Percentiles rank a stretch among this genome's conserved stretches.
Conservation (phyloP, 2,113 vertebrate species). For the Hylia prasina region DNA sequence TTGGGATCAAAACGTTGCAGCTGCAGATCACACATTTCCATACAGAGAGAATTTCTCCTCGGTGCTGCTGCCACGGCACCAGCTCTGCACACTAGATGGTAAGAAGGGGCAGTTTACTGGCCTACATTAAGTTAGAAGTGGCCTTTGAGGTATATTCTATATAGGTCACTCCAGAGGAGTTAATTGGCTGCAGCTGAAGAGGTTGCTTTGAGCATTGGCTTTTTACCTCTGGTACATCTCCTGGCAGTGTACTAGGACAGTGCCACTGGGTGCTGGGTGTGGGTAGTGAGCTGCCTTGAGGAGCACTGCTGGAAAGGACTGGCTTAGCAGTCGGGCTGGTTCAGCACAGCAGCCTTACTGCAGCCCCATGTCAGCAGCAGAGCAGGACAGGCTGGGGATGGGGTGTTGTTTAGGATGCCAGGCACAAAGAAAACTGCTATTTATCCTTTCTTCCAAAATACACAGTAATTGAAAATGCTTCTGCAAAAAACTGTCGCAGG, state of each 20-base stretch:
- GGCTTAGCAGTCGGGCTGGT: neutral
- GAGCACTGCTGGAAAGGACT: neutral
- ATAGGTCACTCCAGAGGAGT: rapidly evolving
- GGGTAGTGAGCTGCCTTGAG: neutral
- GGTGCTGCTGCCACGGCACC: neutral
- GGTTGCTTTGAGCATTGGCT: neutral
- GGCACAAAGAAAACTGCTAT: neutral
- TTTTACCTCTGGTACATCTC: neutral
- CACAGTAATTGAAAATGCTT: neutral
- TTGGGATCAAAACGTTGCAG: neutral
- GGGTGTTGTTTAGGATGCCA: neutral
- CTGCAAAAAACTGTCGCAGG: neutral
- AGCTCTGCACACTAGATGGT: neutral
- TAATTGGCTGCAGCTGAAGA: neutral
- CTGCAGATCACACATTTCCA: neutral
- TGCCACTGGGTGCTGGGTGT: neutral
- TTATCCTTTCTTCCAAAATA: neutral
- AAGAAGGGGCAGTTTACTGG: neutral
- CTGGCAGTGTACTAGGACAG: neutral
- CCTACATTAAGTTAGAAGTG: neutral
- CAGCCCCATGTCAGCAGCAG: neutral
- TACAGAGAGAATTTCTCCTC: neutral
- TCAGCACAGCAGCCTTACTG: neutral
- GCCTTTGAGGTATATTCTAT: neutral
- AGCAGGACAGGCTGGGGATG: neutral